Percentiles rank a stretch among this genome's conserved stretches.
Conservation (phyloP, 2,888 invertebrate species). For the Epinotia nisella region DNA sequence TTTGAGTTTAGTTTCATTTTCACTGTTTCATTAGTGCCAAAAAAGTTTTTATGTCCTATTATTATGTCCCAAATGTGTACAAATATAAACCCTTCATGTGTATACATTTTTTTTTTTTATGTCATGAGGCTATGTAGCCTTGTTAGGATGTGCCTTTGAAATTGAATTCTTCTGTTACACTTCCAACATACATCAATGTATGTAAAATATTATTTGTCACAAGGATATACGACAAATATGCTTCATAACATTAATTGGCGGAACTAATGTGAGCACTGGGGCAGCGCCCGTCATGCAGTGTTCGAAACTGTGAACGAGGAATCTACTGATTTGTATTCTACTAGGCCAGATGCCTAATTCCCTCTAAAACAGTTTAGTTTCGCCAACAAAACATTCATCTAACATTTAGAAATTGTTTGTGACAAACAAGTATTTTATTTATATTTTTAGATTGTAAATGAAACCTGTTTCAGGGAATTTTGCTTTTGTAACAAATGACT, state of each 20-base stretch:
- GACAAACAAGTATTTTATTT: constrained; percentile 61
- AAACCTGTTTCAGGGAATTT: constrained; percentile 39
- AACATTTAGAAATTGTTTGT: constrained; percentile 52
- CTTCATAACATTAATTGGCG: constrained; percentile 26
- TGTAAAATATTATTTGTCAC: constrained; percentile 65
- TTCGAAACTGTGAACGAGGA: background rate
- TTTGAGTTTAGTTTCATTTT: constrained; percentile 24
- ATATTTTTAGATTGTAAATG: constrained; percentile 49
- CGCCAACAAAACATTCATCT: constrained; percentile 17
- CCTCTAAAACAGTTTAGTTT: constrained; percentile 8
- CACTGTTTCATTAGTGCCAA: constrained; percentile 45
- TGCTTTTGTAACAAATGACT: constrained; percentile 67
- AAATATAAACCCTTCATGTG: constrained; percentile 46
- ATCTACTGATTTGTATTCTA: constrained; percentile 25
- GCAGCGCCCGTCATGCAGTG: background rate
- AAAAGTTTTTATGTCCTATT: constrained; percentile 11
- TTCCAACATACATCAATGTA: constrained; percentile 51
- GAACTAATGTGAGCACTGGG: background rate
- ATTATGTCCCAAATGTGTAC: constrained; percentile 40
- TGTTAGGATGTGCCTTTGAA: constrained; percentile 71
- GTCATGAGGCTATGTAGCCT: constrained; percentile 58
- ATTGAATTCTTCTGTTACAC: constrained; percentile 51
- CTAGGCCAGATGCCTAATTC: constrained; percentile 12
- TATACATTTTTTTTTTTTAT: constrained; percentile 44
- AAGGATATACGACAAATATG: constrained; percentile 45